Conservation (phyloP, 2,797 vertebrate genomes). For the Acanthiza pusilla region DNA sequence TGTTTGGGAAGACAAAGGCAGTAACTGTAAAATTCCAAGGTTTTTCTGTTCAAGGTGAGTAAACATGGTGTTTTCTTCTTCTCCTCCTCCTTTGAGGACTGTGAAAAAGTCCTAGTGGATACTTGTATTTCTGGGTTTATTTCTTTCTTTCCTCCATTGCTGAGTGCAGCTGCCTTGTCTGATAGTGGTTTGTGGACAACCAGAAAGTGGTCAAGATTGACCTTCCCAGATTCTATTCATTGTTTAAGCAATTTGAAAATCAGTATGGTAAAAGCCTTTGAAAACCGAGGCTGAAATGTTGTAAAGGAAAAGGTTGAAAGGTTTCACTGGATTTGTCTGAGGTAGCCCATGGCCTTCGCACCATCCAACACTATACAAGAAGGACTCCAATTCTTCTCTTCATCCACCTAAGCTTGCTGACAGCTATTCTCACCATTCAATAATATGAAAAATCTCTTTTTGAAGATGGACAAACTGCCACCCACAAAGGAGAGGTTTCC, state of each 20-base stretch:
- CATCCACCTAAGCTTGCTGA: neutral
- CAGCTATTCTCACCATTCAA: neutral
- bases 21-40: neutral
- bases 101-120: neutral
- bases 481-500: conserved; percentile 24
- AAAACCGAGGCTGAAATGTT: neutral
- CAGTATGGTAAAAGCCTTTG: neutral
- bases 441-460: conserved; percentile 7
- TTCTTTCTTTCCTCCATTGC: neutral
- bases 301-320: neutral
- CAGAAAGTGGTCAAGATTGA: neutral
- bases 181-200: neutral
- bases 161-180: neutral
- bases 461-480: conserved; percentile 36
- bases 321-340: neutral
- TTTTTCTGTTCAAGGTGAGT: conserved; percentile 15
- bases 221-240: neutral
- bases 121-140: neutral
- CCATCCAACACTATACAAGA: neutral
- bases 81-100: neutral
- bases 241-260: neutral
- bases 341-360: neutral
- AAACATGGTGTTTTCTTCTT: neutral
- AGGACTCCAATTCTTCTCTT: neutral
- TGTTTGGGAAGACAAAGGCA: neutral